Evolutionary conservation across 2,888 invertebrate species (phyloP), one percentile per base, ranked within the genome.

Genomic region (Polia nebulosa): DNA sequence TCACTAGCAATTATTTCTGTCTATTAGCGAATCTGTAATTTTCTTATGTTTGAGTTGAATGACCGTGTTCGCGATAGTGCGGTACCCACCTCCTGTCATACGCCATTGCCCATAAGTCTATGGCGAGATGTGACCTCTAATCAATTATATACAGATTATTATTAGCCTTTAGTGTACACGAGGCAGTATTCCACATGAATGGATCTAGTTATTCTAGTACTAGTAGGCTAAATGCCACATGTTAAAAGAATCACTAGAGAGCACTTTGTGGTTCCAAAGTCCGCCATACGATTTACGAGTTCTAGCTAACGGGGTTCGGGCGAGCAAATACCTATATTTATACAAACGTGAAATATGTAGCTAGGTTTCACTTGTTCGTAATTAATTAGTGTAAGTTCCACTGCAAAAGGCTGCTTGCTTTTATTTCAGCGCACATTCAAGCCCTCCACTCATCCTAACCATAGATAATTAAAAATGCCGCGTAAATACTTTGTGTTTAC

Each of bases 1-100:
- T 81, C 79, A 69, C 49, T 34, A 11, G 58, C 34, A 47, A 84
- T 82, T 80, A 80, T 83, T 80, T 76, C 72, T 75, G 65, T 78
- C 73, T 80, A 69, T 69, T 72, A 78, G 70, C 72, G 55, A 78
- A 75, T 61, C 64, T 68, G 29, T 69, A 47, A 52, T 62, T 78
- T 80, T 81, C 66, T 79, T 80, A 47, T 45, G 70, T 62, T 52
- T 51, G 79, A 72, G 84, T 74, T 83, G 56, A 83, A 76, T 66
- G 74, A 81, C 79, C 84, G 62, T 62, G 34, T 68, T 67, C 20
- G 32, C 49, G 66, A 58, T 72, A 74, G 63, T 68, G 44, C 51
- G 20, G 52, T 44, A 29, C 60, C 20, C 63, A 27, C 27, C 25
- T 72, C 8, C 44, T 64, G 49, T 20, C 34, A 61, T 60, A 58